phyloP scores from a whole-genome alignment of 2,888 invertebrate genomes.

The Sphaerophoria taeniata region DNA sequence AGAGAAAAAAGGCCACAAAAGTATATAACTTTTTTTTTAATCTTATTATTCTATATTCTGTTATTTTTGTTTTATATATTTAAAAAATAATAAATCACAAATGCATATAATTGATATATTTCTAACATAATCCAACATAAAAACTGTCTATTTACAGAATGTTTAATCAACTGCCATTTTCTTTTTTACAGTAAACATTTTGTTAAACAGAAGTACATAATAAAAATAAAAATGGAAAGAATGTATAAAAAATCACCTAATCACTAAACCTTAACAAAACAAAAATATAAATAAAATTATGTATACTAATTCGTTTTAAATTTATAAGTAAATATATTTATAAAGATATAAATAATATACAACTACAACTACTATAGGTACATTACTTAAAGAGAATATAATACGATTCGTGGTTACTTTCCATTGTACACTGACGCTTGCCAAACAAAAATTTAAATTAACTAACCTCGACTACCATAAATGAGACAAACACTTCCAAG shows the following conservation, averaged over 20 bases:
- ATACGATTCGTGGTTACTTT: constrained; percentile 81
- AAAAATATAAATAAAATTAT: constrained; percentile 62
- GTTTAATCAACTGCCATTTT: constrained; percentile 50
- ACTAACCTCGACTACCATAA: constrained; percentile 36
- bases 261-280: constrained; percentile 64
- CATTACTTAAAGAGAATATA: constrained; percentile 74
- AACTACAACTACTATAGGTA: constrained; percentile 33
- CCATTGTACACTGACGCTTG: constrained; percentile 79
- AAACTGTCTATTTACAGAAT: constrained; percentile 30
- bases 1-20: constrained; percentile 49
- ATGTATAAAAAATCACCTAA: constrained; percentile 46
- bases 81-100: constrained; percentile 69
- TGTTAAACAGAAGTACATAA: constrained; percentile 20
- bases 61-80: constrained; percentile 61
- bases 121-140: constrained; percentile 58
- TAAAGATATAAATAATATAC: constrained; percentile 58
- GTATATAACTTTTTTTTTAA: constrained; percentile 34
- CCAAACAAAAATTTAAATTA: constrained; percentile 59
- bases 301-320: constrained; percentile 26
- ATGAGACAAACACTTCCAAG: constrained; percentile 17
- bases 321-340: constrained; percentile 44
- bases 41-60: constrained; percentile 68
- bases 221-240: neutral
- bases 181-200: constrained; percentile 49
- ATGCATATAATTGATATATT: constrained; percentile 64